Base-by-base conservation (phyloP, 2,113 vertebrate genomes). In the Cyrtonyx montezumae region DNA sequence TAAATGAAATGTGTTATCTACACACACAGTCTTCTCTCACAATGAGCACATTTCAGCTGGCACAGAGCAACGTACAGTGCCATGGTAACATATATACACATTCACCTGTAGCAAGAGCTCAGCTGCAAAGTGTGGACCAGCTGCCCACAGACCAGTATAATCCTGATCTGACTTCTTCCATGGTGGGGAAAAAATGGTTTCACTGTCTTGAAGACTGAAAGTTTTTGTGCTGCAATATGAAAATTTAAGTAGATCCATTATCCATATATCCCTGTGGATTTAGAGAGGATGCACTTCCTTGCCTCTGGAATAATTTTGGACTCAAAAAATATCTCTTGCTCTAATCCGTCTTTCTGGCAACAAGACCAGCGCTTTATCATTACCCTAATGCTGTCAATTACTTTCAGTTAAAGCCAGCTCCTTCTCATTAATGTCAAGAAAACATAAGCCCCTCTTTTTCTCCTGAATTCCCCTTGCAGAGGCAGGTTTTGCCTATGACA, bases 351-450 rank as follows among this genome's bases (percentile, higher is more conserved):
- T 90, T 93, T 83, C 78, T 94, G 78, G 82, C 78, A 96, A 90
- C 46, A 77, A 77, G 53, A 19, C 53, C 79, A 86, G 74, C 36
- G 56, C 56, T 87, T 91, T 90, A 80, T 88, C 77, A 91, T 76
- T 91, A 87, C 73, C 56, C 40, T 92, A 94, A 84, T 87, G 74
- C 66, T 93, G 87, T 95, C 92, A 92, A 94, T 90, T 96, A 90
- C 79, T 93, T 95, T 76, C 87, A 83, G 53, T 82, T 95, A 90
- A 91, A 85, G 70, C 86, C 87, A 96, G 70, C 79, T 96, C 48
- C 68, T 66, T 87, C 93, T 96, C 86, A 93, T 91, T 96, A 91
- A 93, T 21, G 67, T 89, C 94, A 80, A 79, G 77, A 94, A 96
- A 95, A 84, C 65, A 90, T 84, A 91, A 95, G 74, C 74, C 86